Conservation (phyloP, 1,140 invertebrate genomes). For the Mylabris phalerata region DNA sequence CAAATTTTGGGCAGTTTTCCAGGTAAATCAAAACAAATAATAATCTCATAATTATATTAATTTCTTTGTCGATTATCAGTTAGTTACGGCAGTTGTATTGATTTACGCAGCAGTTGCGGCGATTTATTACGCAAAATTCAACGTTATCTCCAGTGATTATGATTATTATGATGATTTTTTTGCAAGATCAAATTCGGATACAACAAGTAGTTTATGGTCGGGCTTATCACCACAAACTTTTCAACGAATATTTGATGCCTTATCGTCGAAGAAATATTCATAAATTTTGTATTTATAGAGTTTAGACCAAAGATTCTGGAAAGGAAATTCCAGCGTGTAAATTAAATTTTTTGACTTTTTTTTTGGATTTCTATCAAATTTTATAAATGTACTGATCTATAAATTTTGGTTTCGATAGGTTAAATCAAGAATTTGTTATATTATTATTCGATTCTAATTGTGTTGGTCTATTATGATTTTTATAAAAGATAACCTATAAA, state of each 20-base stretch:
- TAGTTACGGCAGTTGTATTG: constrained; percentile 66
- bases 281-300: constrained; percentile 12
- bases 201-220: constrained; percentile 33
- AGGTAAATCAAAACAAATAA: constrained; percentile 46
- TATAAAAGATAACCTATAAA: constrained; percentile 15
- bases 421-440: not conserved
- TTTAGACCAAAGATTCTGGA: no score
- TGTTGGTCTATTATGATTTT: not conserved
- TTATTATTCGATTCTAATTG: not conserved
- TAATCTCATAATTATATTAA: not conserved
- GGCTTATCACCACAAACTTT: constrained; percentile 36
- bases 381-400: no score
- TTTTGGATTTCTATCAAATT: no score
- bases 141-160: constrained; percentile 65
- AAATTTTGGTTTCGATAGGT: no score
- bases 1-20: constrained; percentile 80
- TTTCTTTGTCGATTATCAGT: constrained; percentile 46
- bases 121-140: constrained; percentile 79
- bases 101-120: constrained; percentile 77
- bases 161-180: constrained; percentile 57
- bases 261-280: constrained; percentile 40
- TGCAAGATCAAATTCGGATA: constrained; percentile 35
- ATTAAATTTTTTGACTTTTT: no score
- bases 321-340: no score
- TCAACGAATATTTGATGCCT: constrained; percentile 39